Evolutionary conservation across 2,797 vertebrate species (phyloP).

Genomic region (Scleropages formosus): DNA sequence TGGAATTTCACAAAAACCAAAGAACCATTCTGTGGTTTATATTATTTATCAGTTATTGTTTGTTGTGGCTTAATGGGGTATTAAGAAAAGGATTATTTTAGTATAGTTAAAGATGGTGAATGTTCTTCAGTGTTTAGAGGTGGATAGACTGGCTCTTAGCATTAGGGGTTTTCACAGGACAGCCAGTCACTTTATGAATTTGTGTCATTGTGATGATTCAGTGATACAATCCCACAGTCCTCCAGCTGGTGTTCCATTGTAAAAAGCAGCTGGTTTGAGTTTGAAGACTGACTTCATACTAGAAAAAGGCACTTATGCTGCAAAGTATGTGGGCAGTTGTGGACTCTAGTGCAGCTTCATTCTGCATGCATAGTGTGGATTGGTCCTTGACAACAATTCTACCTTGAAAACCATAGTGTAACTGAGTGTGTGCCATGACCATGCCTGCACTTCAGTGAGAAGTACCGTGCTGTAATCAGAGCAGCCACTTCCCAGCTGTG

Average conservation of each 20-base stretch:
- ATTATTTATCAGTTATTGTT: no score
- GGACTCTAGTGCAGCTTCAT: background rate
- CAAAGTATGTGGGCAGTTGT: background rate
- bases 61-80: no score
- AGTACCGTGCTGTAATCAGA: no score
- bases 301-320: slow-evolving; percentile 9
- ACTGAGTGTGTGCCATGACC: no score
- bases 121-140: background rate
- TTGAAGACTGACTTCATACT: slow-evolving; percentile 20
- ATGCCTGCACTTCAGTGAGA: no score
- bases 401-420: no score
- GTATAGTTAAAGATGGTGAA: background rate
- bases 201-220: slow-evolving; percentile 49
- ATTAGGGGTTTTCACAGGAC: background rate
- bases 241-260: slow-evolving; percentile 62
- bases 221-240: slow-evolving; percentile 59
- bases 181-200: slow-evolving; percentile 28
- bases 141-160: background rate
- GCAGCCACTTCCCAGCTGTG: no score
- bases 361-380: background rate
- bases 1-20: no score
- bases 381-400: no score
- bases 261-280: slow-evolving; percentile 40
- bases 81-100: slow-evolving; percentile 1
- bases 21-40: no score